Percentiles rank a stretch among this genome's conserved stretches.
Evolutionary conservation across 2,113 vertebrate species (phyloP).

Genomic region (Heptranchias perlo): DNA sequence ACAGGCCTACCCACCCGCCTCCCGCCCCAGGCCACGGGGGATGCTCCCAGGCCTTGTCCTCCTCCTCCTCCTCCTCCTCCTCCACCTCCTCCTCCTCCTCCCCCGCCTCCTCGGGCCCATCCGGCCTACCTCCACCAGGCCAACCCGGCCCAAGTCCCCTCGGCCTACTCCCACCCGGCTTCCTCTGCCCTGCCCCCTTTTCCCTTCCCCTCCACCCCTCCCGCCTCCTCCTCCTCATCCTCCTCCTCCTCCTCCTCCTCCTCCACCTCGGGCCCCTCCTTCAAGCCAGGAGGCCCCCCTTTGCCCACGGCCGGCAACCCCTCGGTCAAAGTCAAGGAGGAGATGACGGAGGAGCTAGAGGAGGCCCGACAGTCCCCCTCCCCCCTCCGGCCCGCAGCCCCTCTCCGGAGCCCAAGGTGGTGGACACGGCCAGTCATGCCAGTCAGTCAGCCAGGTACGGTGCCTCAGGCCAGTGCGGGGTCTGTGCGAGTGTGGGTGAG

Average conservation of each 20-base stretch:
- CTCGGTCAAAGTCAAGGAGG: slow-evolving; percentile 77
- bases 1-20: slow-evolving; percentile 49
- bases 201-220: slow-evolving; percentile 25
- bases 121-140: slow-evolving; percentile 44
- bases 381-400: slow-evolving; percentile 76
- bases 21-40: slow-evolving; percentile 57
- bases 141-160: too few relatives aligned
- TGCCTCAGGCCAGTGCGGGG: too few relatives aligned
- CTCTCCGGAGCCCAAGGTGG: slow-evolving; percentile 86
- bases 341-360: slow-evolving; percentile 73
- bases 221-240: slow-evolving; percentile 52
- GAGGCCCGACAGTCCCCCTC: slow-evolving; percentile 72
- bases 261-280: slow-evolving; percentile 52
- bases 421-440: slow-evolving; percentile 91
- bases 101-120: slow-evolving; percentile 24
- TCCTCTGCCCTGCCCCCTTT: slow-evolving; percentile 56
- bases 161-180: slow-evolving; percentile 38
- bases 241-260: slow-evolving; percentile 52
- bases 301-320: slow-evolving; percentile 40
- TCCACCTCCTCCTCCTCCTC: slow-evolving; percentile 50
- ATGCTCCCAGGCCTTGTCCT: not conserved
- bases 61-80: slow-evolving; percentile 44
- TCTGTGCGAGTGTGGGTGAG: too few relatives aligned
- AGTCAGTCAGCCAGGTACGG: slow-evolving; percentile 91
- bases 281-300: slow-evolving; percentile 43